Conservation (phyloP, 2,888 invertebrate genomes). For the Leptopilina syphax region DNA sequence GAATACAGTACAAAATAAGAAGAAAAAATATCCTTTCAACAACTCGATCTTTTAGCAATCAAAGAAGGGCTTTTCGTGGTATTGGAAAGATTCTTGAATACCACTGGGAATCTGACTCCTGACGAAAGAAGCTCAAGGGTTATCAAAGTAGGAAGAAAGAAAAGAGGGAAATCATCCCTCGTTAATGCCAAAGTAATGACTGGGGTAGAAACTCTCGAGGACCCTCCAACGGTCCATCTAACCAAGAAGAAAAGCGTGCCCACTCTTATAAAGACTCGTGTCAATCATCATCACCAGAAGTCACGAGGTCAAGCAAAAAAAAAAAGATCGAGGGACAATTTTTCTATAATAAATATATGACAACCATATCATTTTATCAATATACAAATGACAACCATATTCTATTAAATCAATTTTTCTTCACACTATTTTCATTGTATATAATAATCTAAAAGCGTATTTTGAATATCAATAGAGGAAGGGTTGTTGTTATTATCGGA, state of each 20-base stretch:
- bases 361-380: constrained; percentile 26
- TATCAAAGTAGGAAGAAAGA: constrained; percentile 30
- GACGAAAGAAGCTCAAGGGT: constrained; percentile 29
- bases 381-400: too few species aligned
- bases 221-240: constrained; percentile 61
- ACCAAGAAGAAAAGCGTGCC: constrained; percentile 54
- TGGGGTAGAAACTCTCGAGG: constrained; percentile 73
- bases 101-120: constrained; percentile 18
- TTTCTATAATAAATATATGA: constrained; percentile 31
- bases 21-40: neutral
- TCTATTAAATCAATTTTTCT: neutral
- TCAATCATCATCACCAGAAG: constrained; percentile 61
- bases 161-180: constrained; percentile 68
- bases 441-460: constrained; percentile 48
- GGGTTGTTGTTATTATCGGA: constrained; percentile 42
- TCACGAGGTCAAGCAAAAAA: constrained; percentile 43
- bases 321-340: constrained; percentile 48
- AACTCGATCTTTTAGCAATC: neutral
- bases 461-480: neutral
- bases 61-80: constrained; percentile 5
- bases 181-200: constrained; percentile 75
- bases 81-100: constrained; percentile 22
- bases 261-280: constrained; percentile 49
- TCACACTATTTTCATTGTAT: constrained; percentile 58
- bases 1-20: neutral